Conservation (phyloP, 2,888 invertebrate species). For the Notocelia uddmanniana region DNA sequence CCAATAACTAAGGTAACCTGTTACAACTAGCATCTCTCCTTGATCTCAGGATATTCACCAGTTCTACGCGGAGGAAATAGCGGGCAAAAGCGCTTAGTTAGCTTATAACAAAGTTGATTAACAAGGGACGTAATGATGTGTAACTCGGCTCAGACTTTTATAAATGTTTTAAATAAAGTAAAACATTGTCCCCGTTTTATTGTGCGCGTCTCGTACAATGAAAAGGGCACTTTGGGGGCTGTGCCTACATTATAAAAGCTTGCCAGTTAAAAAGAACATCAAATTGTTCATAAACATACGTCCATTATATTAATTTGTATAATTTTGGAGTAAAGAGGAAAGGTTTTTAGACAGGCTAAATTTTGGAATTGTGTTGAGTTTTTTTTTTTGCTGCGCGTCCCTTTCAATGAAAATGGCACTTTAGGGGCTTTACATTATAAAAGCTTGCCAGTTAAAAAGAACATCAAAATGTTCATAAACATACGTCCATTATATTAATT, state of each 20-base stretch:
- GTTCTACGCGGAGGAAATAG: too few relatives aligned
- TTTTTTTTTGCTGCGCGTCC: too few relatives aligned
- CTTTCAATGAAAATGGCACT: constrained; percentile 48
- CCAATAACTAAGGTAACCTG: too few relatives aligned
- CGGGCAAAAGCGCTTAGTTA: too few relatives aligned
- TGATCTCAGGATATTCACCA: too few relatives aligned
- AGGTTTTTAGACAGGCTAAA: not conserved
- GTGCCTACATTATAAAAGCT: constrained; percentile 47
- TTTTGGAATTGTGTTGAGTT: not conserved
- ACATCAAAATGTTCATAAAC: constrained; percentile 26
- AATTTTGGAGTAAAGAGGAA: too few relatives aligned
- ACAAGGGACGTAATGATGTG: constrained; percentile 11
- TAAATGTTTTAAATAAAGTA: constrained; percentile 34
- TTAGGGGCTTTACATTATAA: constrained; percentile 47
- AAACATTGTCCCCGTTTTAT: constrained; percentile 26
- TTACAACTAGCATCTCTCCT: too few relatives aligned
- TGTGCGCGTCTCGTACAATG: constrained; percentile 45
- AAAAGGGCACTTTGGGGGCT: constrained; percentile 47
- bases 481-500: constrained; percentile 20
- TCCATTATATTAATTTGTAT: constrained; percentile 18
- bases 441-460: constrained; percentile 31
- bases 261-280: constrained; percentile 29
- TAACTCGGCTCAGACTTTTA: constrained; percentile 14
- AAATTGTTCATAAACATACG: constrained; percentile 22
- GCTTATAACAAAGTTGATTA: constrained; percentile 11